Percentiles rank a stretch among this genome's conserved stretches.
phyloP scores from a whole-genome alignment of 2,888 invertebrate genomes.

The Anthophora plumipes region DNA sequence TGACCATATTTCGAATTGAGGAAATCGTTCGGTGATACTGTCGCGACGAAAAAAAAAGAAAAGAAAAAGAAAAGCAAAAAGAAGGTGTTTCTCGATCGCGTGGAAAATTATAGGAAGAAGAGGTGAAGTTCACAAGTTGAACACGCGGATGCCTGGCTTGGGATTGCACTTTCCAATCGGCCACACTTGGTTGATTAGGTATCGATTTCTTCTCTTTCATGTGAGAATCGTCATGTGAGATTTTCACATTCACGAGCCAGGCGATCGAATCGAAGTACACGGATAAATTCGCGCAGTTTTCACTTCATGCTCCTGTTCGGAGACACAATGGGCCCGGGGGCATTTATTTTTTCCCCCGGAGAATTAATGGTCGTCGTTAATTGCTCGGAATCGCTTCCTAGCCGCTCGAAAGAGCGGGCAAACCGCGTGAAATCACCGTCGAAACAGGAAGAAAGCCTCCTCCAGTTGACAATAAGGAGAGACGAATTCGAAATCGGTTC shows the following conservation, averaged over 20 bases:
- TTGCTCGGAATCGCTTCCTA: constrained; percentile 53
- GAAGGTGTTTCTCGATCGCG: background rate
- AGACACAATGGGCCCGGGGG: constrained; percentile 50
- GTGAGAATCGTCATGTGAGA: constrained; percentile 4
- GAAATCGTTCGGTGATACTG: background rate
- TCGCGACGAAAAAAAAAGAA: background rate
- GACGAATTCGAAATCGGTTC: constrained; percentile 7
- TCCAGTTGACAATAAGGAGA: background rate
- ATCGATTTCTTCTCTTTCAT: constrained; percentile 53
- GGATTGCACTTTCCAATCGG: constrained; percentile 57
- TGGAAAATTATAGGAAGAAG: background rate
- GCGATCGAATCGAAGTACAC: constrained; percentile 24
- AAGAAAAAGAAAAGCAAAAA: background rate
- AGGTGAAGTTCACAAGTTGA: background rate
- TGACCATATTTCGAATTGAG: constrained; percentile 40
- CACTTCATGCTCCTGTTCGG: constrained; percentile 63
- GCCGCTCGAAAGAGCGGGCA: constrained; percentile 33
- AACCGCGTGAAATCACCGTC: constrained; percentile 40
- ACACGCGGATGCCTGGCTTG: background rate
- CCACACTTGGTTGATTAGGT: constrained; percentile 41
- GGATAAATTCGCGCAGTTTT: constrained; percentile 14
- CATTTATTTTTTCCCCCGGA: constrained; percentile 35
- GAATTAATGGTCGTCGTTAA: constrained; percentile 52
- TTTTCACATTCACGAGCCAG: constrained; percentile 17
- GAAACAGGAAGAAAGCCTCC: constrained; percentile 25